Evolutionary conservation across 2,797 vertebrate species (phyloP), one percentile per base, ranked within the genome.

Genomic region (Tokudaia tokunoshimensis): DNA sequence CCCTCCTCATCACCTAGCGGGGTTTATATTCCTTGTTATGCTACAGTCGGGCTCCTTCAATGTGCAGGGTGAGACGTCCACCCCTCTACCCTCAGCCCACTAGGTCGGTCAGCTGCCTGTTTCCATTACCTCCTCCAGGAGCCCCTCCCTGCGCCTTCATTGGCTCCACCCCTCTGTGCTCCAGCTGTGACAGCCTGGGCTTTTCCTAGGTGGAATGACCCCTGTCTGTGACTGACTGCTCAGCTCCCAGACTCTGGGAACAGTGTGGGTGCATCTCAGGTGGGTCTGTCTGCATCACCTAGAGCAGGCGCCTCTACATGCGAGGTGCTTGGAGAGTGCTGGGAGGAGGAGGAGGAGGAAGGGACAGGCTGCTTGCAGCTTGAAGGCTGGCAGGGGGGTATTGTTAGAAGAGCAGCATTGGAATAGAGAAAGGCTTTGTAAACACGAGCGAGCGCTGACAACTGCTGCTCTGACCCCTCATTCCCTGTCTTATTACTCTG

Each of bases 401-500:
- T 61, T 12, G 9, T 29, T 88, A 44, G 55, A 26, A 19, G 72
- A 57, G 82, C 37, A 4, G 4, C 0, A 0, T 10, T n/a, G 41
- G 41, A 57, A 2, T 2, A 6, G 17, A 11, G 14, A 3, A 1
- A 61, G 44, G 22, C 89, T 79, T 89, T 17, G 6, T 41, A 37
- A 10, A 8, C 14, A 13, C n/a, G n/a, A n/a, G n/a, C 1, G 0
- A 41, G 55, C 13, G 0, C 1, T 41, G n/a, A 24, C 29, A 61
- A 59, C 29, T 15, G 3, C 59, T 14, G 15, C 44, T 24, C 20
- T 34, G 67, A 12, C 85, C 6, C 3, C 88, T 44, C 7, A 17
- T n/a, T 59, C 4, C 19, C 10, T 13, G 1, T 8, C 61, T 12
- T 29, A 1, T 37, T 72, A 41, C 24, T 24, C 20, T 24, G 2